Percentiles rank a stretch among this genome's conserved stretches.
phyloP scores from a whole-genome alignment of 2,797 vertebrate genomes.

The Melanotaenia nigrans region DNA sequence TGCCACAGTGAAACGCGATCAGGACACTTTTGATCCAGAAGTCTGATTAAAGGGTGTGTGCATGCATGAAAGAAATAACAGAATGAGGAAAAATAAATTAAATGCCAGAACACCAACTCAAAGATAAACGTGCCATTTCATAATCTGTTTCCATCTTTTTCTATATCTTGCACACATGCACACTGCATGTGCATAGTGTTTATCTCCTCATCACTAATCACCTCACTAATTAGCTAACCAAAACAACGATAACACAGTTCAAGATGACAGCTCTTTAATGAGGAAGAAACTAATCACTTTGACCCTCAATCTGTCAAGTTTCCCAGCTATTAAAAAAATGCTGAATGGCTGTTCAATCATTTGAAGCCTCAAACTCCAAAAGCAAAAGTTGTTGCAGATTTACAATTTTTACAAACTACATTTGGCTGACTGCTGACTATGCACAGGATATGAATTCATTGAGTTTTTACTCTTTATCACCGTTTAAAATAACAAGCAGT shows the following conservation, averaged over 20 bases:
- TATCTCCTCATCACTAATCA: constrained; percentile 61
- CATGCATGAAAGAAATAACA: background rate
- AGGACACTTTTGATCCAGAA: background rate
- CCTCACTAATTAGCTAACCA: constrained; percentile 63
- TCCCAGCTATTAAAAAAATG: constrained; percentile 16
- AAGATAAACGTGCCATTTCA: constrained; percentile 25
- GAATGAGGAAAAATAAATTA: constrained; percentile 8
- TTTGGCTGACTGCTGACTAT: constrained; percentile 14
- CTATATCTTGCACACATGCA: background rate
- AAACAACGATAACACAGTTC: constrained; percentile 60
- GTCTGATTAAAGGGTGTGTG: background rate
- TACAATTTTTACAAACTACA: background rate
- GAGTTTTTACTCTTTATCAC: background rate
- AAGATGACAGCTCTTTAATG: constrained; percentile 62
- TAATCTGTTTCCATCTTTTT: constrained; percentile 24
- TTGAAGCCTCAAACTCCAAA: constrained; percentile 2
- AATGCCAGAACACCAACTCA: constrained; percentile 11
- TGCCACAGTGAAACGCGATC: background rate
- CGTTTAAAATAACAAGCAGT: too few species aligned
- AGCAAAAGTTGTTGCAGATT: background rate
- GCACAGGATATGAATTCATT: constrained; percentile 4
- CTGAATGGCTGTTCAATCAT: constrained; percentile 21
- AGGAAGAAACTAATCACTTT: constrained; percentile 63
- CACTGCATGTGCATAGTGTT: constrained; percentile 11
- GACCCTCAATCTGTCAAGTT: constrained; percentile 53